These are phyloP conservation scores for Cyanistes caeruleus DNA, from an alignment of 2,113 vertebrate species.

Conservation along the genomic window DNA sequence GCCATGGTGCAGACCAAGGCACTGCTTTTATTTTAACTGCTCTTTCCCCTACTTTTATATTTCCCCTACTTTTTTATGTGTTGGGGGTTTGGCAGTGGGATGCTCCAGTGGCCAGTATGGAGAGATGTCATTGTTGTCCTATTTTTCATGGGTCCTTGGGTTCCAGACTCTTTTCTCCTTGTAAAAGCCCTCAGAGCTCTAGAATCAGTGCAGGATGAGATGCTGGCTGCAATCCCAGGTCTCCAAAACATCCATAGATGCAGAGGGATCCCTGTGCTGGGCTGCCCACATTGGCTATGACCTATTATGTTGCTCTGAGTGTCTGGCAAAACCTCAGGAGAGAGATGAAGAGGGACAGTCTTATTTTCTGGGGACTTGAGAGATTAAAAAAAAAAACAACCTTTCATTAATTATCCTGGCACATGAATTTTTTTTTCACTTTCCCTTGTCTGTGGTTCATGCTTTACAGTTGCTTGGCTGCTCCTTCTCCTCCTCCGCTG, in stretches of 20 bases:
- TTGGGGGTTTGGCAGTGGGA: background rate
- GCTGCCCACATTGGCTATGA: background rate
- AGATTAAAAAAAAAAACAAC: background rate
- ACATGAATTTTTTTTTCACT: background rate
- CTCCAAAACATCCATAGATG: background rate
- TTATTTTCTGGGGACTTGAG: background rate
- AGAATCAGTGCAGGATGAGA: background rate
- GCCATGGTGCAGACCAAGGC: fast-evolving
- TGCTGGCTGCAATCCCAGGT: background rate
- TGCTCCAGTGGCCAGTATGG: background rate
- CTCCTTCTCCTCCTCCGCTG: background rate
- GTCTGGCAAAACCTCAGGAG: background rate
- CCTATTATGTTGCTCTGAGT: background rate
- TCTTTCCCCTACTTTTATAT: background rate
- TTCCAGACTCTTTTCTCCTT: background rate
- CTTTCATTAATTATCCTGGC: background rate
- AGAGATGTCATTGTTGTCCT: background rate
- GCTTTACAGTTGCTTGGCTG: slow-evolving; percentile 18
- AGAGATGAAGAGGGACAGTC: background rate
- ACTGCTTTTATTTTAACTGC: background rate
- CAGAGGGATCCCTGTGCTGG: background rate
- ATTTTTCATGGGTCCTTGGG: background rate
- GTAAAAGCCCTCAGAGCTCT: background rate
- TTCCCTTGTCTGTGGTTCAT: slow-evolving; percentile 18
- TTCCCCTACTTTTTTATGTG: background rate